Percentiles rank a stretch among this genome's conserved stretches.
phyloP scores from a whole-genome alignment of 37 sponge, comb jelly and placozoan genomes.

The Axinella damicornis region DNA sequence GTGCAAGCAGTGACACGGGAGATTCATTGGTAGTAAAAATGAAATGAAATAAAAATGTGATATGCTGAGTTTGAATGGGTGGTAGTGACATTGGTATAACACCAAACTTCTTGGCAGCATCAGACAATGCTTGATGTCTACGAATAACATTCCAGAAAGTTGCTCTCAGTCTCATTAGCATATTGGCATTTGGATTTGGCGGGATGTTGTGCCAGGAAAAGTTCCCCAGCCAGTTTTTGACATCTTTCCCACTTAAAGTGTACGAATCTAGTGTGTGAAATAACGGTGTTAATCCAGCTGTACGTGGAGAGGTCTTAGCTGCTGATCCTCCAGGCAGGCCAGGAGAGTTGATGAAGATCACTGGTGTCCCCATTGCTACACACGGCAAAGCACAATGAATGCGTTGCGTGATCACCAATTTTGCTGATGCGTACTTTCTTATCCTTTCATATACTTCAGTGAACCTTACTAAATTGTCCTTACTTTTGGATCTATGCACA shows the following conservation, averaged over 20 bases:
- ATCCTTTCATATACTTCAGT: background rate
- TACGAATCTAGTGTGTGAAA: background rate
- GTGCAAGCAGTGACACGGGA: too few species aligned
- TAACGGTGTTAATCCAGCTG: background rate
- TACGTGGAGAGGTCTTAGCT: background rate
- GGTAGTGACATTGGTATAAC: conserved; percentile 4
- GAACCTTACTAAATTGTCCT: background rate
- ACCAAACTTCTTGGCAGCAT: conserved; percentile 7
- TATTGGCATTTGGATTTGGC: background rate
- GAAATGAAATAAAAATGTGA: background rate
- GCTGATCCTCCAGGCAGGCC: conserved; percentile 17
- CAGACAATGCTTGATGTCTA: background rate
- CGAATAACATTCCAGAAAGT: conserved; percentile 2
- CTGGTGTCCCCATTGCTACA: conserved; percentile 32
- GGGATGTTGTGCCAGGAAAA: background rate
- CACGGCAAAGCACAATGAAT: conserved; percentile 22
- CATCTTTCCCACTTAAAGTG: background rate
- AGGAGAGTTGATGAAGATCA: conserved; percentile 21
- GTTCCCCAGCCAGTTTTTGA: background rate
- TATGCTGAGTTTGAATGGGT: background rate
- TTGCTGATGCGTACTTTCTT: background rate
- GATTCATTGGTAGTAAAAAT: background rate
- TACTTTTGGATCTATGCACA: background rate
- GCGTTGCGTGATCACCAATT: conserved; percentile 36
- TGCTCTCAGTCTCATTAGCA: background rate